Evolutionary conservation across 2,797 vertebrate genomes (phyloP).

Genomic region (Melanotaenia pygmaea): DNA sequence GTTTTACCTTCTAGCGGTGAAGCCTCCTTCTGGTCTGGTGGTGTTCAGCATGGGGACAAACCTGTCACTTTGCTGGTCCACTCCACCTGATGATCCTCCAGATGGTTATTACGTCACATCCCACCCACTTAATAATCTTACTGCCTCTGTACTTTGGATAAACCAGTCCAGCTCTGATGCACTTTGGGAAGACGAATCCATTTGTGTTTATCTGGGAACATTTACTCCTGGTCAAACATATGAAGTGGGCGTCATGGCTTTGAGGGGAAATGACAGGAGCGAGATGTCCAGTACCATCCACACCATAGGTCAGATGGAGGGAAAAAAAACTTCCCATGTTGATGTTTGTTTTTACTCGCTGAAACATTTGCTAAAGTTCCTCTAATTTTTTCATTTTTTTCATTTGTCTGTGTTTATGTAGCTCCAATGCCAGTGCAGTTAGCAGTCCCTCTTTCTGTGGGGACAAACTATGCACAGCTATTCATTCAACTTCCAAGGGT

Average conservation of each 20-base stretch:
- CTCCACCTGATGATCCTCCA: constrained; percentile 57
- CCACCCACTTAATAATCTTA: constrained; percentile 43
- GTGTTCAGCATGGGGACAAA: constrained; percentile 72
- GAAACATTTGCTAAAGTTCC: not conserved
- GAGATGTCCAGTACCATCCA: constrained; percentile 74
- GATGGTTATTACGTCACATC: constrained; percentile 80
- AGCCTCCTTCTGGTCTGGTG: constrained; percentile 76
- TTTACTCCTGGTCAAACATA: constrained; percentile 86
- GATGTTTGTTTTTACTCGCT: not conserved
- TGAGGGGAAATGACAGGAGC: constrained; percentile 84
- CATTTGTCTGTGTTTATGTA: constrained; percentile 50
- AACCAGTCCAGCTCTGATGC: constrained; percentile 52
- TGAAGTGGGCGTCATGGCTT: constrained; percentile 81
- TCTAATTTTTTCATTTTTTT: constrained; percentile 7
- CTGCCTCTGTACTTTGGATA: constrained; percentile 65
- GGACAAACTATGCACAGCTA: constrained; percentile 73
- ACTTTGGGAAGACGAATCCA: constrained; percentile 72
- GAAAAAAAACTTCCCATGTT: constrained; percentile 3
- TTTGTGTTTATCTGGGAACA: constrained; percentile 77
- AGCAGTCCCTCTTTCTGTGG: constrained; percentile 76
- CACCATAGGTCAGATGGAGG: constrained; percentile 82
- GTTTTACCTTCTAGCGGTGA: constrained; percentile 78
- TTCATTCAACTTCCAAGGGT: constrained; percentile 80
- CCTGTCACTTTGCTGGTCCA: constrained; percentile 83
- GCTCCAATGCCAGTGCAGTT: constrained; percentile 82